phyloP scores from a whole-genome alignment of 2,797 vertebrate genomes.

The Cichlasoma orientale region DNA sequence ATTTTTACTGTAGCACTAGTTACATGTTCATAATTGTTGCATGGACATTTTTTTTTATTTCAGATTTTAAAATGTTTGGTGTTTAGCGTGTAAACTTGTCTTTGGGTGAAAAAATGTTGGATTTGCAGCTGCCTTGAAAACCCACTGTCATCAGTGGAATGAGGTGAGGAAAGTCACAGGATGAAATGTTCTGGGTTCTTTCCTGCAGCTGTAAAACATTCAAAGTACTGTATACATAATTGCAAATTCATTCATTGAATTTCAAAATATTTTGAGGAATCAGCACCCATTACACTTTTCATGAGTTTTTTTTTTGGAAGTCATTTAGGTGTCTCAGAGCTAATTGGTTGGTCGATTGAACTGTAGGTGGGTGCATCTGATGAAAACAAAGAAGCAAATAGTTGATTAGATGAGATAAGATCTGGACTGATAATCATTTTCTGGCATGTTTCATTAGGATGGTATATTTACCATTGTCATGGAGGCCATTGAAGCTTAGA shows the following conservation, averaged over 20 bases:
- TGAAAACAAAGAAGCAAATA: background rate
- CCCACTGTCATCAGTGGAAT: background rate
- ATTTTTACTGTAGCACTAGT: background rate
- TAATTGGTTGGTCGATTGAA: background rate
- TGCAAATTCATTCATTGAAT: background rate
- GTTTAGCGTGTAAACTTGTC: background rate
- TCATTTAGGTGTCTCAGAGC: background rate
- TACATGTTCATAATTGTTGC: background rate
- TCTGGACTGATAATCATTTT: background rate
- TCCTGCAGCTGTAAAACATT: too few species aligned
- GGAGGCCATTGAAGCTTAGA: background rate
- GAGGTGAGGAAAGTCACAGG: background rate
- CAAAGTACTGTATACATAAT: background rate
- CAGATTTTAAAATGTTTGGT: background rate
- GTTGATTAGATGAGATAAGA: background rate
- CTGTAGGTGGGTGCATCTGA: background rate
- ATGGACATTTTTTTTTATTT: background rate
- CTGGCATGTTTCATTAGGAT: background rate
- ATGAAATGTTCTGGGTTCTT: background rate
- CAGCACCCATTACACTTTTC: background rate
- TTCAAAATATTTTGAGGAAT: background rate
- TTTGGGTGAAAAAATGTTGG: background rate
- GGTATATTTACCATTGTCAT: background rate
- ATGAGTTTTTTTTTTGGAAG: background rate
- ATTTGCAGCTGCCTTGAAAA: background rate